phyloP scores from a whole-genome alignment of 2,888 invertebrate species.

The Sepiola atlantica region DNA sequence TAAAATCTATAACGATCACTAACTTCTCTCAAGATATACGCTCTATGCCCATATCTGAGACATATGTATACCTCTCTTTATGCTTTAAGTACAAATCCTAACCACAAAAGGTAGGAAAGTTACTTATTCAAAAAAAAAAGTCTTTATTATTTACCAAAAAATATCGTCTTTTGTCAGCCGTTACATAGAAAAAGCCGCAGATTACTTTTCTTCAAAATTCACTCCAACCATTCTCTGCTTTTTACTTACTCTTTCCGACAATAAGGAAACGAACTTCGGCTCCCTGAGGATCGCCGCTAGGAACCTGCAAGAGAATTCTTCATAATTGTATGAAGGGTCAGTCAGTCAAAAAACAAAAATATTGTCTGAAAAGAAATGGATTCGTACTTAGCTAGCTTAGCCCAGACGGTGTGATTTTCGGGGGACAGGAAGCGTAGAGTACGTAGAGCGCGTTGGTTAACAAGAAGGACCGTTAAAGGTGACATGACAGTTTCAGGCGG shows the following conservation, averaged over 20 bases:
- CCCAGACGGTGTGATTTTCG: not conserved
- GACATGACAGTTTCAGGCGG: constrained; percentile 14
- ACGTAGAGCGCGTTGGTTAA: not conserved
- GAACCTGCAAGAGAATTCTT: not conserved
- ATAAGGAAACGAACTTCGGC: not conserved
- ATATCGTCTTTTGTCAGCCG: not conserved
- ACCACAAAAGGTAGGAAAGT: not conserved
- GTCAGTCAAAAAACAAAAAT: not conserved
- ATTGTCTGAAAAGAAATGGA: not conserved
- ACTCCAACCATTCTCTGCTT: not conserved
- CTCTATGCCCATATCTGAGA: not conserved
- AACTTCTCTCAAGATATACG: too few species aligned
- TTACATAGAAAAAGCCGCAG: not conserved
- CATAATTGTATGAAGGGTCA: not conserved
- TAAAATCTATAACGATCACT: too few species aligned
- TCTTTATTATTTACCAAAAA: not conserved
- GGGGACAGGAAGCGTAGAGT: not conserved
- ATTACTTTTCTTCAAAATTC: not conserved
- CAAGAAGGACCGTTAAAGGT: not conserved
- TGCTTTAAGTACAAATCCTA: not conserved
- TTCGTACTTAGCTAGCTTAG: not conserved
- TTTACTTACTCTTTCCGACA: not conserved
- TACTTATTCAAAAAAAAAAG: not conserved
- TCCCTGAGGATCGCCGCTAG: not conserved
- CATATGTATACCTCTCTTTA: not conserved